A percentile compares a stretch with the other conserved stretches of the same genome.
Conservation (phyloP, 2,888 invertebrate genomes). For the Proisotoma minuta region DNA sequence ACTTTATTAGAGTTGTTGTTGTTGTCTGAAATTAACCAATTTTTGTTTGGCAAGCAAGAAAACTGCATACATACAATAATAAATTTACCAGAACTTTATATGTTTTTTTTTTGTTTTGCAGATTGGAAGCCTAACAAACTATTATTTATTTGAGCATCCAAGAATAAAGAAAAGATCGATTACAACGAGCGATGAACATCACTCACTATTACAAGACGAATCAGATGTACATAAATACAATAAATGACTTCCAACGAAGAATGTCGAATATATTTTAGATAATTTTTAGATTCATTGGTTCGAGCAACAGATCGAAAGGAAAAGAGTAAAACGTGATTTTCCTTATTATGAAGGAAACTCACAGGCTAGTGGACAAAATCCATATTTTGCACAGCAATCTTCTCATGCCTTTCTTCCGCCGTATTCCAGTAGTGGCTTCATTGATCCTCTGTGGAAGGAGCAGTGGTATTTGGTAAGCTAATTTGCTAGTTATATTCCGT, state of each 20-base stretch:
- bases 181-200: conserved; percentile 70
- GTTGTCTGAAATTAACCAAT: background rate
- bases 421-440: conserved; percentile 59
- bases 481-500: background rate
- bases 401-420: conserved; percentile 32
- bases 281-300: conserved; percentile 76
- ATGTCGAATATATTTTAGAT: background rate
- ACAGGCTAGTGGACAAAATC: conserved; percentile 46
- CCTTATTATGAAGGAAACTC: conserved; percentile 54
- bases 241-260: background rate
- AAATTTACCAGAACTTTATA: background rate
- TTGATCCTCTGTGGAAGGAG: conserved; percentile 87
- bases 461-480: conserved; percentile 94
- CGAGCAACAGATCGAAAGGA: conserved; percentile 87
- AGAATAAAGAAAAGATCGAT: conserved; percentile 79
- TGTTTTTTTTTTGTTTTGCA: conserved; percentile 58
- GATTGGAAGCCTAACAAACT: conserved; percentile 83
- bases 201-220: conserved; percentile 70
- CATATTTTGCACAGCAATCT: conserved; percentile 49
- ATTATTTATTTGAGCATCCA: conserved; percentile 79
- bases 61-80: no score
- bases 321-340: conserved; percentile 82
- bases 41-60: background rate
- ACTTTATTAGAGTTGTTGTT: background rate
- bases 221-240: conserved; percentile 61